A percentile compares a stretch with the other conserved stretches of the same genome.
Evolutionary conservation across 2,888 invertebrate species (phyloP).

Genomic region (Phytoseiulus persimilis): DNA sequence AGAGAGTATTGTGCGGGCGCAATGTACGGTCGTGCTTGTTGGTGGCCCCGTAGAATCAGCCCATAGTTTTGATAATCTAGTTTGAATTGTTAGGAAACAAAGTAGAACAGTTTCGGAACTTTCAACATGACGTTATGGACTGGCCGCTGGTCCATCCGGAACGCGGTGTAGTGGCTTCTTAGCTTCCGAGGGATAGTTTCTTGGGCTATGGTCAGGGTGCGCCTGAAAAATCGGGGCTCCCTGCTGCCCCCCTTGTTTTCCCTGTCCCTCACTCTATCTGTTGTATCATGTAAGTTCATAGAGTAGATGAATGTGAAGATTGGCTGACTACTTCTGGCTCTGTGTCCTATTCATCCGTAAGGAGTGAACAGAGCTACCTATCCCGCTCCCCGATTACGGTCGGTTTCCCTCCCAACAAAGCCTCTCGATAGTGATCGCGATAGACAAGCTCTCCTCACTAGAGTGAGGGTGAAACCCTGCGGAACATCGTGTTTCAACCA

Average conservation of each 20-base stretch:
- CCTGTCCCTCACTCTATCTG: background rate
- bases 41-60: background rate
- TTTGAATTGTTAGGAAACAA: background rate
- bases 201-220: constrained; percentile 37
- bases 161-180: background rate
- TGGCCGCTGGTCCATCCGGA: background rate
- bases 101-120: background rate
- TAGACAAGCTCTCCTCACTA: no score
- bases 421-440: no score
- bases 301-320: background rate
- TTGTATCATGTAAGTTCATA: background rate
- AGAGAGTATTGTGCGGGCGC: background rate
- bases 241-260: background rate
- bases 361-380: no score
- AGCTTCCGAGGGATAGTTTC: background rate
- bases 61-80: background rate
- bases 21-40: background rate
- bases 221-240: constrained; percentile 9
- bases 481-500: no score
- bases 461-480: no score
- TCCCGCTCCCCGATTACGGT: no score
- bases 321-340: background rate
- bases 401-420: no score
- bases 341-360: no score
- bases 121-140: background rate